Evolutionary conservation across 2,888 invertebrate species (phyloP).

Genomic region (Drosophila mercatorum): DNA sequence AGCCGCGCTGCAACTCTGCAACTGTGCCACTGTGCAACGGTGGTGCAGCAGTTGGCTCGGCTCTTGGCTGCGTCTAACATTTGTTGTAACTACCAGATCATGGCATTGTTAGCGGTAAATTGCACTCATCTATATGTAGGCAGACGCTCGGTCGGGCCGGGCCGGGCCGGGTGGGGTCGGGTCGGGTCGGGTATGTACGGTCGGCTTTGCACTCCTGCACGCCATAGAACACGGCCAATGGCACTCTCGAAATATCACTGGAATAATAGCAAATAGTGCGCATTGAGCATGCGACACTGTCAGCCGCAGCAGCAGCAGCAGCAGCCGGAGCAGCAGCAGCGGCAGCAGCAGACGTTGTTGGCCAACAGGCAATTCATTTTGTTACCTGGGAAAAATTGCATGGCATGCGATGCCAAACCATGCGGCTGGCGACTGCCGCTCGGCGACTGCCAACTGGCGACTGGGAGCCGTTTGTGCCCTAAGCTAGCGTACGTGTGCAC

Average conservation of each 20-base stretch:
- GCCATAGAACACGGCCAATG: conserved; percentile 28
- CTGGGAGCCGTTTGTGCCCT: conserved; percentile 31
- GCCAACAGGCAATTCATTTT: conserved; percentile 74
- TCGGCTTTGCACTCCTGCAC: conserved; percentile 41
- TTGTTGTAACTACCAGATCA: conserved; percentile 77
- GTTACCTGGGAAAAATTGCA: conserved; percentile 76
- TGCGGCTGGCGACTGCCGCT: conserved; percentile 41
- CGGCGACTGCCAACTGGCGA: conserved; percentile 19
- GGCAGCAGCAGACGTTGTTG: conserved; percentile 35
- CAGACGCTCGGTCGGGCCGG: conserved; percentile 1
- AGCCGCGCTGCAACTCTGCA: conserved; percentile 52
- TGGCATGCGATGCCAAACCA: conserved; percentile 62
- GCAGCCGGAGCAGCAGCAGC: conserved; percentile 23
- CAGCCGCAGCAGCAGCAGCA: conserved; percentile 55
- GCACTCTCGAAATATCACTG: conserved; percentile 75
- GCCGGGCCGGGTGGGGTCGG: background rate
- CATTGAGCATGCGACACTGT: conserved; percentile 78
- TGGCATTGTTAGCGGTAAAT: conserved; percentile 80
- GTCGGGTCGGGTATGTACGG: conserved; percentile 26
- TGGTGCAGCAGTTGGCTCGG: conserved; percentile 8
- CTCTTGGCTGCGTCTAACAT: conserved; percentile 73
- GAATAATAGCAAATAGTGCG: conserved; percentile 77
- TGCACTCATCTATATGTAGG: conserved; percentile 75
- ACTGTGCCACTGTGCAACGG: conserved; percentile 31
- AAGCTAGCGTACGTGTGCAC: conserved; percentile 73